phyloP scores from a whole-genome alignment of 2,113 vertebrate genomes.

The Cavia porcellus region DNA sequence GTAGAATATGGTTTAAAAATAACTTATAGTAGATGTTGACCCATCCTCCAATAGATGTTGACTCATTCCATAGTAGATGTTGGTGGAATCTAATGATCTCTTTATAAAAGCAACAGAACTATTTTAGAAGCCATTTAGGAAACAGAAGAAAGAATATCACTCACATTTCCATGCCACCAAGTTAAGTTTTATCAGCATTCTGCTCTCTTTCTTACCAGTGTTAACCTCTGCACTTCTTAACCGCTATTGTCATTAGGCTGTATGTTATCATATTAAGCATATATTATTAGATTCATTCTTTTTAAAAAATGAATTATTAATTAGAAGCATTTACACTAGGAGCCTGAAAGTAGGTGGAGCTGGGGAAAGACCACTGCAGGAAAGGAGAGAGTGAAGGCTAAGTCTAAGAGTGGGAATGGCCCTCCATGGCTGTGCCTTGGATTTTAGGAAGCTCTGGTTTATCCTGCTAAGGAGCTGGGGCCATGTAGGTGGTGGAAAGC shows the following conservation, averaged over 20 bases:
- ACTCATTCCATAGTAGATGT: background rate
- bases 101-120: background rate
- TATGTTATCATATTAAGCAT: background rate
- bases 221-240: background rate
- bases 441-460: background rate
- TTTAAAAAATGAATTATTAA: slow-evolving; percentile 22
- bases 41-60: background rate
- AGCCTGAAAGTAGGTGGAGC: background rate
- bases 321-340: slow-evolving; percentile 3
- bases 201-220: background rate
- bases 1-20: background rate
- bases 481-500: background rate
- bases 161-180: background rate
- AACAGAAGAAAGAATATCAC: background rate
- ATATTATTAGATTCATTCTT: background rate
- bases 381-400: background rate
- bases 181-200: background rate
- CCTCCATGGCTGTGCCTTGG: background rate
- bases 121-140: background rate
- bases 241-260: background rate
- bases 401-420: rapidly evolving
- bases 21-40: background rate
- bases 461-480: background rate
- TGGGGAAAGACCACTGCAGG: background rate
- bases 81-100: background rate